Evolutionary conservation across 2,888 invertebrate species (phyloP), one percentile per base, ranked within the genome.

Genomic region (Cordilura impudica): DNA sequence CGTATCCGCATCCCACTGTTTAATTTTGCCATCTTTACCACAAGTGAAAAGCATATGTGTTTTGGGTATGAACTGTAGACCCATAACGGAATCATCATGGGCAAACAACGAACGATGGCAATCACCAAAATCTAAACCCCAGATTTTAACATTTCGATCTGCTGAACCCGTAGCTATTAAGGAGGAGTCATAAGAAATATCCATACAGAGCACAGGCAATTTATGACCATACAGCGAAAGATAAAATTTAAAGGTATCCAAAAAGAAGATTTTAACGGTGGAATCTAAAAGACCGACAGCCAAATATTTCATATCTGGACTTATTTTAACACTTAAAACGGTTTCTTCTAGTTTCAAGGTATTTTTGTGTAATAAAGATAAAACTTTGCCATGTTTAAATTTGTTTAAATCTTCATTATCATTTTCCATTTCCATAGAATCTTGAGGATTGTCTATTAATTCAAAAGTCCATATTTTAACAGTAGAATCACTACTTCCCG

Each of bases 61-160:
- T 83, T 93, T 94, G 0, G 97, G 95, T 18, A 98, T 93, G 87
- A 99, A 99, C 85, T 95, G 93, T 31, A 99, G 88, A 31, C 95
- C 93, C 75, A 97, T 97, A 8, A 99, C 94, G 0, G 98, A 96
- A 89, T 98, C 98, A 85, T 98, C 97, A 89, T 99, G 99, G 0
- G 98, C 98, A 89, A 98, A 97, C 83, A 99, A 92, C 0, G 98
- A 98, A 85, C 94, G 94, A 90, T 98, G 98, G 84, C 98, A 98
- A 89, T 99, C 98, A n/a, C 99, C 99, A 89, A 98, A 99, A 90
- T 99, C 98, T 90, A 99, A 92, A 35, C 99, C 99, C 99, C 99
- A 99, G 80, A 99, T 94, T 91, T 98, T 98, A 26, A 99, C 93
- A 88, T 97, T 98, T 45, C 98, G 93, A 91, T 99, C 99, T 0